phyloP scores from a whole-genome alignment of 2,113 vertebrate species.

The Python bivittatus region DNA sequence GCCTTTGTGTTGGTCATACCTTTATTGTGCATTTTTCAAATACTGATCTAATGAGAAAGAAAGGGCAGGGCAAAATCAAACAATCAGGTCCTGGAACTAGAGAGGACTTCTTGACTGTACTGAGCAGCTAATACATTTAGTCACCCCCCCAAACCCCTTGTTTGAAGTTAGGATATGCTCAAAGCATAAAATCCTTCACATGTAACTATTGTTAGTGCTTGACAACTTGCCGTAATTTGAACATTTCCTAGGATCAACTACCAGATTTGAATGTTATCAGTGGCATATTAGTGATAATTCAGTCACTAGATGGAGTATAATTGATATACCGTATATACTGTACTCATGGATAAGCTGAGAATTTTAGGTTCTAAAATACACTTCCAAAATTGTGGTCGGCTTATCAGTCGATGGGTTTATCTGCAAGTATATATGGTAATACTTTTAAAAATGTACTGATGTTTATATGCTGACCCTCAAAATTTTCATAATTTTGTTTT shows the following conservation, averaged over 20 bases:
- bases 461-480: not conserved
- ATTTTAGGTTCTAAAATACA: no score
- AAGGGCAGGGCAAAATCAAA: slow-evolving; percentile 10
- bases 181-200: not conserved
- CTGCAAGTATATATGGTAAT: not conserved
- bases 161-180: not conserved
- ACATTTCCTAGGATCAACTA: not conserved
- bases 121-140: not conserved
- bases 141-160: not conserved
- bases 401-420: not conserved
- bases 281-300: no score
- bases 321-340: no score
- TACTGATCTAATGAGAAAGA: not conserved
- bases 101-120: not conserved
- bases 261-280: not conserved
- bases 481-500: not conserved
- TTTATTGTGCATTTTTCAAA: not conserved
- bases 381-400: no score
- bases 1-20: no score
- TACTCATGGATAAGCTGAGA: no score
- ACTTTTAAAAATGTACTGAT: no score
- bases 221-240: not conserved
- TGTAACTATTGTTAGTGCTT: not conserved
- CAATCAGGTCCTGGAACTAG: not conserved
- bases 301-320: no score